phyloP scores from a whole-genome alignment of 2,888 invertebrate species.

The Drepanosiphum platanoidis region DNA sequence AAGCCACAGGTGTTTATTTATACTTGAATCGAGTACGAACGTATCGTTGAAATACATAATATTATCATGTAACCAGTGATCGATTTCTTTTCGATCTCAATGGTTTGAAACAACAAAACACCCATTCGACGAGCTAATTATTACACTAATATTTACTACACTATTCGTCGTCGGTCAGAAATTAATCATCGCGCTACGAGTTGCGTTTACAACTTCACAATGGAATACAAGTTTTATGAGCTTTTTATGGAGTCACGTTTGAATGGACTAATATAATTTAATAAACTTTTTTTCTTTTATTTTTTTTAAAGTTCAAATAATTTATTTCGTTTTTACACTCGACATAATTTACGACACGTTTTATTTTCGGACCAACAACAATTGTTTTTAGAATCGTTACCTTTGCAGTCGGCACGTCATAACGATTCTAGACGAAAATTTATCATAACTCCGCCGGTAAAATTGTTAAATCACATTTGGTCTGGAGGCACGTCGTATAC shows the following conservation, averaged over 20 bases:
- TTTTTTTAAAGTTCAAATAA: neutral
- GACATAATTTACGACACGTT: neutral
- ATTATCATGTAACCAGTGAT: neutral
- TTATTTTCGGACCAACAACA: neutral
- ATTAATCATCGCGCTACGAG: neutral
- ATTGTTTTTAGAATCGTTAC: conserved; percentile 13
- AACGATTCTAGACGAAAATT: neutral
- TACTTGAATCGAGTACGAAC: too few species aligned
- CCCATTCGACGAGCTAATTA: neutral
- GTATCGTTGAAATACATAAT: too few species aligned
- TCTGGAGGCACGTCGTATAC: neutral
- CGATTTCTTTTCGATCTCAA: neutral
- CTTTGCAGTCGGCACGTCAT: neutral
- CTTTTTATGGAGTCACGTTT: neutral
- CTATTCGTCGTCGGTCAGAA: too few species aligned
- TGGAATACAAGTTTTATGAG: neutral
- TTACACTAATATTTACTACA: neutral
- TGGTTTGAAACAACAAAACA: neutral
- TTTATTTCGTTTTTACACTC: conserved; percentile 3
- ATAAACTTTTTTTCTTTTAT: neutral
- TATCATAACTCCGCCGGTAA: conserved; percentile 2
- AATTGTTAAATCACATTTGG: conserved; percentile 18
- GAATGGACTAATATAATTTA: neutral
- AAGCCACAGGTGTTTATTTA: too few species aligned
- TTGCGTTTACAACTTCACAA: neutral